Conservation (phyloP, 2,888 invertebrate species). For the Drosophila paranaensis region DNA sequence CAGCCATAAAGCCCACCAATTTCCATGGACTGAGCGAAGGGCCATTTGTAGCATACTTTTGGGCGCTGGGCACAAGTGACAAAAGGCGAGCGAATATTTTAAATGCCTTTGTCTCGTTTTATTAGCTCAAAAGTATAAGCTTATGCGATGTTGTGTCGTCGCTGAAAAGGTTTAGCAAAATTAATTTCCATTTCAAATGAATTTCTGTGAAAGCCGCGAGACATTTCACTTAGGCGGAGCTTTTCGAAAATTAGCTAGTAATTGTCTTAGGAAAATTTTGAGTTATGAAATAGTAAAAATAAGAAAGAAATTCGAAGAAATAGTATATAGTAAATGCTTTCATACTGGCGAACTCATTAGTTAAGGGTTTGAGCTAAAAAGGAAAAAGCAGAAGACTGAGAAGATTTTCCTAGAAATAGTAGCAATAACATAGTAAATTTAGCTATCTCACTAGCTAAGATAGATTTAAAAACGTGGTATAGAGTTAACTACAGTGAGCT, state of each 20-base stretch:
- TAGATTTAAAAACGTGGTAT: too few species aligned
- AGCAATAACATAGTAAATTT: too few species aligned
- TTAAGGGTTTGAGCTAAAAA: too few species aligned
- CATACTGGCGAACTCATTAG: too few species aligned
- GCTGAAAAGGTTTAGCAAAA: conserved; percentile 1
- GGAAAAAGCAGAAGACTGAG: too few species aligned
- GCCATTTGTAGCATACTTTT: conserved; percentile 36
- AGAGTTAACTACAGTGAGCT: too few species aligned
- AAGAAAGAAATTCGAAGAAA: too few species aligned
- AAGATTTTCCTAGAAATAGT: too few species aligned
- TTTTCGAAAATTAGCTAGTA: not conserved
- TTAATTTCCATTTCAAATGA: conserved; percentile 12
- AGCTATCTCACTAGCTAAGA: too few species aligned
- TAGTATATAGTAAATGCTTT: too few species aligned
- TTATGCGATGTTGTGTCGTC: conserved; percentile 28
- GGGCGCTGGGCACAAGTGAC: conserved; percentile 17
- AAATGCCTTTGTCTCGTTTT: conserved; percentile 52
- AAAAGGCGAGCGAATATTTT: conserved; percentile 28
- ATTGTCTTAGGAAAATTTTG: too few species aligned
- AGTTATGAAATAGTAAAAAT: too few species aligned
- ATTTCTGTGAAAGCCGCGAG: not conserved
- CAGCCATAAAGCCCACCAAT: conserved; percentile 61
- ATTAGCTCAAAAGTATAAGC: conserved; percentile 50
- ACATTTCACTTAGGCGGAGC: not conserved
- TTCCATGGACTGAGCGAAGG: conserved; percentile 22